Percentiles rank a stretch among this genome's conserved stretches.
phyloP scores from a whole-genome alignment of 2,113 vertebrate species.

The Syrrhaptes paradoxus region DNA sequence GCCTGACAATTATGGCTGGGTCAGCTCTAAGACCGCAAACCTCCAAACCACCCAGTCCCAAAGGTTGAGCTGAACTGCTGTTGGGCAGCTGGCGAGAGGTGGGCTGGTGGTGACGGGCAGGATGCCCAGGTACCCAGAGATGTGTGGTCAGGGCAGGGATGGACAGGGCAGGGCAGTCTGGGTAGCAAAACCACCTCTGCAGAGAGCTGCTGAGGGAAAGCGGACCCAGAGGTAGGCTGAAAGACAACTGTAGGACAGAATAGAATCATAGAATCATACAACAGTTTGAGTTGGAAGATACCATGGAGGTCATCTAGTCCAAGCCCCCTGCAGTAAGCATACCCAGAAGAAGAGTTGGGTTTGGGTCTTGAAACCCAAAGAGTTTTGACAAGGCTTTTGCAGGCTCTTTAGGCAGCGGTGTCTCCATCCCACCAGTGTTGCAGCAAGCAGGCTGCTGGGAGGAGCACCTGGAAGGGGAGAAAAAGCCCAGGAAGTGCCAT shows the following conservation, averaged over 20 bases:
- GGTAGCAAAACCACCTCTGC: neutral
- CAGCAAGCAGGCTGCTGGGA: neutral
- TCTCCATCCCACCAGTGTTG: neutral
- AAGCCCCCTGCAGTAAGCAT: no score
- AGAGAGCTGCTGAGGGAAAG: neutral
- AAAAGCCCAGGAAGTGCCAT: neutral
- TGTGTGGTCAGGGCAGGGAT: neutral
- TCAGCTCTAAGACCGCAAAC: neutral
- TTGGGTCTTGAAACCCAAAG: neutral
- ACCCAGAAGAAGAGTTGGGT: neutral
- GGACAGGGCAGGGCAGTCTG: no score
- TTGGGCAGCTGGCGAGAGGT: neutral
- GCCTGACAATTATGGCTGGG: neutral
- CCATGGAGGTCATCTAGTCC: no score
- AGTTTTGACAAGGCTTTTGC: neutral
- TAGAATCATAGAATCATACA: no score
- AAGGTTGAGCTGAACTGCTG: neutral
- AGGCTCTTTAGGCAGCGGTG: neutral
- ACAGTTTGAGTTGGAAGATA: no score
- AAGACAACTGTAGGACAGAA: neutral
- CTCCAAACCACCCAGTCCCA: neutral
- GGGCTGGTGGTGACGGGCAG: neutral
- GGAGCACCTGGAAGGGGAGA: neutral
- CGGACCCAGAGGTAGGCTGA: neutral
- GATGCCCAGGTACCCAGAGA: neutral